Percentiles rank a stretch among this genome's conserved stretches.
Conservation (phyloP, 2,888 invertebrate genomes). For the Lasioglossum calceatum region DNA sequence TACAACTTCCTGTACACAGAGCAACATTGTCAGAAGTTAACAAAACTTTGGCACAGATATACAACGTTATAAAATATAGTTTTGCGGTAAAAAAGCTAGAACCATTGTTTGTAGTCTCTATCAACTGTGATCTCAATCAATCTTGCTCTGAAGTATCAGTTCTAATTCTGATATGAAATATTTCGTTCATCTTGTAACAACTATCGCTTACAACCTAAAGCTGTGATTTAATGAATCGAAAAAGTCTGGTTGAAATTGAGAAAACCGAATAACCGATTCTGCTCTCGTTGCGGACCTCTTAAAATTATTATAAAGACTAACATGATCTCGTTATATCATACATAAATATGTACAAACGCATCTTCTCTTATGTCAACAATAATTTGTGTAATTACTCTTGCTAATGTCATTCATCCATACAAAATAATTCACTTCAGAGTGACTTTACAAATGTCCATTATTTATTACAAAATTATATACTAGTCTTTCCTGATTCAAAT, state of each 20-base stretch:
- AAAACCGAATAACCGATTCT: constrained; percentile 68
- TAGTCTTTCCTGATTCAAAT: background rate
- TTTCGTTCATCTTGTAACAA: constrained; percentile 5
- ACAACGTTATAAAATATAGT: constrained; percentile 16
- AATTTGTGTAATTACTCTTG: constrained; percentile 66
- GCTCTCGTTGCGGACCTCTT: constrained; percentile 59
- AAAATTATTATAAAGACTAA: constrained; percentile 70
- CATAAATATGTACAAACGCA: constrained; percentile 79
- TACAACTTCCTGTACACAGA: background rate
- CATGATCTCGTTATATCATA: constrained; percentile 70
- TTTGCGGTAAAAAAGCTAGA: constrained; percentile 6
- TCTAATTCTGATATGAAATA: background rate
- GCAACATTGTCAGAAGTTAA: constrained; percentile 5
- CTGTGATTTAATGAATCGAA: background rate
- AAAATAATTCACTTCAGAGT: constrained; percentile 25
- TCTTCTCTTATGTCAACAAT: constrained; percentile 74
- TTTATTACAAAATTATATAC: background rate
- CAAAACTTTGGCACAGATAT: constrained; percentile 10
- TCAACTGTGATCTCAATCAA: background rate
- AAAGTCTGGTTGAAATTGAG: constrained; percentile 13
- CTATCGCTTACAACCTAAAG: background rate
- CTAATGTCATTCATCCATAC: constrained; percentile 70
- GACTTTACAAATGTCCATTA: constrained; percentile 11
- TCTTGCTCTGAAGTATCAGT: constrained; percentile 4
- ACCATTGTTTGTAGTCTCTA: background rate